phyloP scores from a whole-genome alignment of 2,113 vertebrate species.

The Rana temporaria region DNA sequence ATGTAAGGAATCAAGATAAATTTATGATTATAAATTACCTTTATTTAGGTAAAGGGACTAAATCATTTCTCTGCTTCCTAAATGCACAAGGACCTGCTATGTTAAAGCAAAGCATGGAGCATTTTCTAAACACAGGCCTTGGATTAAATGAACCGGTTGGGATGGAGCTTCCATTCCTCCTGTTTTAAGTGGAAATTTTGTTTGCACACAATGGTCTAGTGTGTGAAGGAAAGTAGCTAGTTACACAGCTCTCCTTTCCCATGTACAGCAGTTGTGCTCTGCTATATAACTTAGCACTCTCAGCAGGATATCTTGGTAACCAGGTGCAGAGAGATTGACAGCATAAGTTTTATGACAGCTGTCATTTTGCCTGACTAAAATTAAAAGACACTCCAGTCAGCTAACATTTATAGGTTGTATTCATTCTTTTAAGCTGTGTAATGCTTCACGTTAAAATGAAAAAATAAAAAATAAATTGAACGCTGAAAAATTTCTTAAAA shows the following conservation, averaged over 20 bases:
- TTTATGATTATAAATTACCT: neutral
- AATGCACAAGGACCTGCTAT: neutral
- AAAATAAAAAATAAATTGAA: neutral
- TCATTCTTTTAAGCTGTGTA: slow-evolving; percentile 37
- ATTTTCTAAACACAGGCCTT: slow-evolving; percentile 10
- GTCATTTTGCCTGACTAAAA: slow-evolving; percentile 55
- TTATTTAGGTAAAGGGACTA: neutral
- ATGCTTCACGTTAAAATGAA: neutral
- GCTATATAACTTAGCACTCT: slow-evolving; percentile 52
- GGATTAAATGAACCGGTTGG: slow-evolving; percentile 33
- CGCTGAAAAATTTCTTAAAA: too few relatives aligned
- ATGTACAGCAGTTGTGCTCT: slow-evolving; percentile 52
- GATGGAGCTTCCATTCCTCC: slow-evolving; percentile 23
- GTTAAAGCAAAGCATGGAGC: neutral
- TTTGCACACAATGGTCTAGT: slow-evolving; percentile 53
- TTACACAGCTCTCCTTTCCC: slow-evolving; percentile 38
- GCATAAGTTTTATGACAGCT: slow-evolving; percentile 56
- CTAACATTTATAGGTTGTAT: slow-evolving; percentile 54
- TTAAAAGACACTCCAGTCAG: slow-evolving; percentile 54
- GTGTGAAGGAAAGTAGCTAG: slow-evolving; percentile 45
- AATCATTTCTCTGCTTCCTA: neutral
- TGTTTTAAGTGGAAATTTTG: slow-evolving; percentile 47
- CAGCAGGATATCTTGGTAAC: slow-evolving; percentile 56
- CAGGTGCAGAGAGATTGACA: slow-evolving; percentile 58
- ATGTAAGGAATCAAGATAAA: neutral